These are phyloP conservation scores for Apis mellifera DNA, from an alignment of 1,140 invertebrate species.

Conservation along the genomic window Amel_HAv3.1 CM009945.2:5861501-5862000, in stretches of 20 bases:
- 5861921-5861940: neutral
- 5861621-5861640: neutral
- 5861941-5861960: neutral
- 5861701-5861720: neutral
- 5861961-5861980: neutral
- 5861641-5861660: neutral
- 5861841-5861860: neutral
- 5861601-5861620: too few relatives aligned
- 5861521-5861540: neutral
- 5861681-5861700: neutral
- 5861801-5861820: neutral
- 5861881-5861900: neutral
- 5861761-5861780: slow-evolving; percentile 37
- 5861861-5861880: too few relatives aligned
- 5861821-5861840: neutral
- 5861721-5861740: slow-evolving; percentile 61
- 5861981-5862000: neutral
- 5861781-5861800: slow-evolving; percentile 57
- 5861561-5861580: too few relatives aligned
- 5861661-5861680: neutral
- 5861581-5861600: too few relatives aligned
- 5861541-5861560: too few relatives aligned
- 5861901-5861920: neutral
- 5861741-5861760: slow-evolving; percentile 12
- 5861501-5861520: neutral